Base-by-base conservation (phyloP, 2,113 vertebrate genomes). In the Ceyx cyanopectus region DNA sequence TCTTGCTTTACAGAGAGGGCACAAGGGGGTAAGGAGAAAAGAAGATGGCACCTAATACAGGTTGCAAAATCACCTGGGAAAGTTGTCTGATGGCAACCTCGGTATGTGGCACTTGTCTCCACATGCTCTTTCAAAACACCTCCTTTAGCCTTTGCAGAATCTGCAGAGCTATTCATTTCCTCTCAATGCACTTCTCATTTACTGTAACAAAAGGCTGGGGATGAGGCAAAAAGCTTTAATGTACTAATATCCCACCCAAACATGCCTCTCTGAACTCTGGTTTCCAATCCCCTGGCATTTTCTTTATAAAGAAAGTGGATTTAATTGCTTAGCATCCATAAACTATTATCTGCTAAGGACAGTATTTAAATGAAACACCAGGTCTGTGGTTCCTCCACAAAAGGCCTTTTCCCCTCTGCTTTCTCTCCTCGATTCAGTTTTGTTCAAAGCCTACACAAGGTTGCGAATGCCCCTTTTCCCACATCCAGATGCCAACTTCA, bases 231-330 rank as follows among this genome's bases (percentile, higher is more conserved):
- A 75, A 56, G 32, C 56, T 90, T 73, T 29, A n/a, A 37, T 8
- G 32, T 48, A 30, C 41, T 69, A 69, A 61, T 14, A 41, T 14
- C 53, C 37, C 45, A 56, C 56, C 34, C 54, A 90, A 63, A 60
- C 7, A 37, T 8, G 23, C 23, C 46, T 66, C 48, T 72, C 14
- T 1, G 1, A 58, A 63, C n/a, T 34, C 60, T 0, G 0, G 14
- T 37, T 61, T 32, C 45, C 30, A 16, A 6, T 24, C 41, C 37
- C 83, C 56, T 58, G 32, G 30, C 0, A 1, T 43, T 81, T 3
- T 48, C 18, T 17, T 63, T 4, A 1, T 37, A 40, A 40, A 7
- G 29, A 80, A 37, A 29, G 22, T 1, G 7, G 30, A 50, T 10
- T 14, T 17, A 50, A 65, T 30, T 69, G 26, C 46, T 90, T 30